phyloP scores from a whole-genome alignment of 2,797 vertebrate species.

The Sebastiscus albofasciatus region DNA sequence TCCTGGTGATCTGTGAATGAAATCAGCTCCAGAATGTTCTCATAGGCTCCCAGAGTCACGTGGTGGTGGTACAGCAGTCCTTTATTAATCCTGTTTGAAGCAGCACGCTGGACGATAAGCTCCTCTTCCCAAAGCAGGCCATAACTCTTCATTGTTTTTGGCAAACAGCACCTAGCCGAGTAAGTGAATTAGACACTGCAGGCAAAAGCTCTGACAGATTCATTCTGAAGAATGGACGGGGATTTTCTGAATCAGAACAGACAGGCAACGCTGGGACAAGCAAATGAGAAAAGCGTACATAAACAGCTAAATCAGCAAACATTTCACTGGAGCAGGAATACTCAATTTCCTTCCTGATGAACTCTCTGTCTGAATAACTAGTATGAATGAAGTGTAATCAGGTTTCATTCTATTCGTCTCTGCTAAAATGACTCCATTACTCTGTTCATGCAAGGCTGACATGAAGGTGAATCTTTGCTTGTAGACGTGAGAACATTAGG shows the following conservation, averaged over 20 bases:
- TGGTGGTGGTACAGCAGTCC: constrained; percentile 19
- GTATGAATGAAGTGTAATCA: background rate
- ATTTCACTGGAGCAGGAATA: background rate
- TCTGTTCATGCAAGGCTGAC: background rate
- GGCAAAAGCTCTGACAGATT: constrained; percentile 41
- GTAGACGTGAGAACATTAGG: background rate
- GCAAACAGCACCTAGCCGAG: constrained; percentile 13
- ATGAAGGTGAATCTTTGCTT: background rate
- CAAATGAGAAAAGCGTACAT: background rate
- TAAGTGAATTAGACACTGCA: constrained; percentile 55
- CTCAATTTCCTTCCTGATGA: background rate
- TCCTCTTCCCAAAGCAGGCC: constrained; percentile 6
- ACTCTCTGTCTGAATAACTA: background rate
- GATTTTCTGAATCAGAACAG: constrained; percentile 38
- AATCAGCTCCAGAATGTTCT: constrained; percentile 36
- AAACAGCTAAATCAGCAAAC: constrained; percentile 1
- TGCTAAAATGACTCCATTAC: background rate
- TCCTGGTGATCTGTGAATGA: constrained; percentile 66
- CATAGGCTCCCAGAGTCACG: constrained; percentile 50
- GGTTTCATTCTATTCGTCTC: background rate
- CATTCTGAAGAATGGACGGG: constrained; percentile 48
- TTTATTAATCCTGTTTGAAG: constrained; percentile 37
- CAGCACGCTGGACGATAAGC: constrained; percentile 37
- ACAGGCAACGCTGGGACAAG: constrained; percentile 1
- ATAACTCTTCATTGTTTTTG: constrained; percentile 57